Evolutionary conservation across 2,888 invertebrate species (phyloP), one percentile per base, ranked within the genome.

Genomic region (Clusia tigrina): DNA sequence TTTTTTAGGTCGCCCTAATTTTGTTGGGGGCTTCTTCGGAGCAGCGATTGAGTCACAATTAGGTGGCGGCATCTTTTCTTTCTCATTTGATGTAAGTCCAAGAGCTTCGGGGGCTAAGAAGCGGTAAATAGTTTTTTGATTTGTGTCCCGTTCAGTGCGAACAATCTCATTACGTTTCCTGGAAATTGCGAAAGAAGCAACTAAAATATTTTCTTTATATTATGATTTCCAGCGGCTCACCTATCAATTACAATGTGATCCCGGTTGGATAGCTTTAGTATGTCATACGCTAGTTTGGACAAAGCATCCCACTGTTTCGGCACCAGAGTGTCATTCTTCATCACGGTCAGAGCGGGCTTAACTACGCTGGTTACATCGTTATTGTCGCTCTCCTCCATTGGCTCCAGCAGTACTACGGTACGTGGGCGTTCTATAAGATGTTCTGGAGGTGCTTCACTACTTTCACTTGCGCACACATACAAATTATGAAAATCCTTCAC

Each of bases 221-320:
- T 32, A 12, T 23, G 1, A 15, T 18, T 52, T 51, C 22, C 12
- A n/a, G 15, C 18, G 24, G 1, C 60, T 65, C 24, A 80, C 81
- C 78, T 77, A 64, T 83, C 79, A 5, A 82, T 82, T 0, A 80
- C 79, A n/a, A 81, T 79, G 59, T 80, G 80, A 67, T 81, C 81
- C 0, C 74, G 71, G 54, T 77, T 73, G 15, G 82, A 76, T 2
- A 81, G 66, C 23, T 77, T 75, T 25, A 80, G 72, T 18, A 82
- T 72, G 54, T 77, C 77, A 58, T 78, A 79, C 2, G 82, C 82
- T 22, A 83, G 58, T 46, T 76, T 78, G 38, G 77, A 74, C 22
- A 82, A 67, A 5, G 76, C 72, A 60, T 82, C 81, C 26, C 72
- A 74, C 32, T 67, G 64, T 3, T 65, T 64, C 2, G 62, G 38